Evolutionary conservation across 1,140 invertebrate species (phyloP).

Genomic region (Eumeta japonica): DNA sequence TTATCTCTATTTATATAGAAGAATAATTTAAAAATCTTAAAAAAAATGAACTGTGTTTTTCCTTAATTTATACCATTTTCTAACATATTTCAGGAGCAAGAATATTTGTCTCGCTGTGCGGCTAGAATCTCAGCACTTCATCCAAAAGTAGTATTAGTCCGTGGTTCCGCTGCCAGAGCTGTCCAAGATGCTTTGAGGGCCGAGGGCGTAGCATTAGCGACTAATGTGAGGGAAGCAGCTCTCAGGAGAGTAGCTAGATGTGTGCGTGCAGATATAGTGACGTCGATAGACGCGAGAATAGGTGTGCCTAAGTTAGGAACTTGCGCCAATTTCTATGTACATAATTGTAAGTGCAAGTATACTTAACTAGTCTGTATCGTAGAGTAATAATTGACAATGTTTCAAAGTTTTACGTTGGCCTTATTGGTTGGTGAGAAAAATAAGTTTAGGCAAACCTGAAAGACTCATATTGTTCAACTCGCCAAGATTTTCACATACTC

Average conservation of each 20-base stretch:
- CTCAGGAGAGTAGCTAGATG: conserved; percentile 82
- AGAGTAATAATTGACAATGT: conserved; percentile 6
- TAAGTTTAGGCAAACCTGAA: background rate
- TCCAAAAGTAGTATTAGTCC: conserved; percentile 87
- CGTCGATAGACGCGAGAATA: conserved; percentile 87
- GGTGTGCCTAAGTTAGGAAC: conserved; percentile 80
- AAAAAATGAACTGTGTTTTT: too few relatives aligned
- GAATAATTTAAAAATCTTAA: too few relatives aligned
- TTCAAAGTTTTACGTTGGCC: background rate
- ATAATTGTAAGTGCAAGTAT: conserved; percentile 58
- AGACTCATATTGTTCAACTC: too few relatives aligned
- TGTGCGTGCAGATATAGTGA: conserved; percentile 82
- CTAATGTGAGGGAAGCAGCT: conserved; percentile 85
- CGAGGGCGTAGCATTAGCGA: conserved; percentile 78
- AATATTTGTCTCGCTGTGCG: conserved; percentile 87
- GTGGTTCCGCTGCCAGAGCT: conserved; percentile 83
- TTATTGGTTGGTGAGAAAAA: background rate
- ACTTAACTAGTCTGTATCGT: conserved; percentile 1
- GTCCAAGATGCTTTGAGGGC: conserved; percentile 85
- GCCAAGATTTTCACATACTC: too few relatives aligned
- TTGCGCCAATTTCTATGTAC: conserved; percentile 83
- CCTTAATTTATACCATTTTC: background rate
- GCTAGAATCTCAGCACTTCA: conserved; percentile 80
- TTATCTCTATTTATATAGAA: too few relatives aligned
- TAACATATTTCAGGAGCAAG: conserved; percentile 71